A percentile compares a stretch with the other conserved stretches of the same genome.
These are phyloP conservation scores for Volucella inflata DNA, from an alignment of 2,888 invertebrate genomes.

Conservation along the genomic window DNA sequence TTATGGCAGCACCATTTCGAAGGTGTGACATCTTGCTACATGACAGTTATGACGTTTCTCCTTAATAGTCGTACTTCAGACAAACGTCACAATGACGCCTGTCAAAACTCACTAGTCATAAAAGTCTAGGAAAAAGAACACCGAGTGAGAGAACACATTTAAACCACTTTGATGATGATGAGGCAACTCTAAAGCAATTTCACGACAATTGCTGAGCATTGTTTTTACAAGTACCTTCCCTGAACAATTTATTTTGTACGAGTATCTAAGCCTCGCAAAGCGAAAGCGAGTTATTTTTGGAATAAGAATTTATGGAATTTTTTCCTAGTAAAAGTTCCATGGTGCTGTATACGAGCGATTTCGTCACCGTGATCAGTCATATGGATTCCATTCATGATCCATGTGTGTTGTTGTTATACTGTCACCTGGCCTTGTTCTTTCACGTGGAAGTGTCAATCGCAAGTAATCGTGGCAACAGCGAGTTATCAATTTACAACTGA, in stretches of 20 bases:
- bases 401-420: background rate
- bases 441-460: background rate
- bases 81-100: constrained; percentile 26
- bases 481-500: constrained; percentile 36
- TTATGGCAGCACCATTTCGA: constrained; percentile 25
- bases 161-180: background rate
- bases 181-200: constrained; percentile 15
- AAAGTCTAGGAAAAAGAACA: background rate
- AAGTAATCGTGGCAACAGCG: background rate
- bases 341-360: no score
- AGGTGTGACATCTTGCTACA: constrained; percentile 19
- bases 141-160: background rate
- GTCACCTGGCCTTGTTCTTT: background rate
- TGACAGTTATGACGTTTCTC: constrained; percentile 16
- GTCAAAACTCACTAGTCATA: constrained; percentile 10
- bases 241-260: background rate
- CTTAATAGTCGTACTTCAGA: background rate
- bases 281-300: no score
- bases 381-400: background rate
- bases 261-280: no score
- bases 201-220: background rate
- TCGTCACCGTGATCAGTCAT: background rate
- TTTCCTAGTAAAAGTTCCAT: no score
- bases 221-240: background rate
- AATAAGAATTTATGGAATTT: no score